phyloP scores from a whole-genome alignment of 2,888 invertebrate genomes.

The Euphydryas editha region DNA sequence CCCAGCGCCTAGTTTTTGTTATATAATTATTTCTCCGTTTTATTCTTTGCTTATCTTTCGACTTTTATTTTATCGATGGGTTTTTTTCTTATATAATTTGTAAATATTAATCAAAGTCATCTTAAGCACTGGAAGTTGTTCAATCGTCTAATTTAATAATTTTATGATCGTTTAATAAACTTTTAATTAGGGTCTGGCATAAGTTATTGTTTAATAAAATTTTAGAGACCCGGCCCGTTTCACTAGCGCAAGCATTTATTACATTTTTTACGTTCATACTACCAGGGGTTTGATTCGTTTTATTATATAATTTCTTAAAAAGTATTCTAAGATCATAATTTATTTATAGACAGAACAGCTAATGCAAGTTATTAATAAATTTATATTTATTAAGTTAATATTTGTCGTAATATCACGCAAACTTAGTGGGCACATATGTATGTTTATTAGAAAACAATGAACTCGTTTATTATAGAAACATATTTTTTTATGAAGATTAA shows the following conservation, averaged over 20 bases:
- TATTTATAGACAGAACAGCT: not conserved
- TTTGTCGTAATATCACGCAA: too few species aligned
- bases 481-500: too few species aligned
- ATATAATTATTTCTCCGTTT: too few species aligned
- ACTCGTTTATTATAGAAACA: too few species aligned
- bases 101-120: not conserved
- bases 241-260: constrained; percentile 27
- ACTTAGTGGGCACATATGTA: too few species aligned
- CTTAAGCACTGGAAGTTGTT: not conserved
- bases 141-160: not conserved
- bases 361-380: not conserved
- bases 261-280: constrained; percentile 32
- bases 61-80: not conserved
- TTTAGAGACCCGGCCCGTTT: constrained; percentile 25
- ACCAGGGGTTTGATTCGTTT: constrained; percentile 7
- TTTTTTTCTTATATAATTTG: not conserved
- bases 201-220: constrained; percentile 36
- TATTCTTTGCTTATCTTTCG: too few species aligned
- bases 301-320: constrained; percentile 4
- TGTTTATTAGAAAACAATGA: too few species aligned
- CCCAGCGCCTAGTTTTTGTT: too few species aligned
- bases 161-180: constrained; percentile 5
- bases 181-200: constrained; percentile 26
- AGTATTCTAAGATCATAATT: not conserved
- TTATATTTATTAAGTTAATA: not conserved